Evolutionary conservation across 2,113 vertebrate species (phyloP), one percentile per base, ranked within the genome.

Genomic region (Ancistrus triradiatus): DNA sequence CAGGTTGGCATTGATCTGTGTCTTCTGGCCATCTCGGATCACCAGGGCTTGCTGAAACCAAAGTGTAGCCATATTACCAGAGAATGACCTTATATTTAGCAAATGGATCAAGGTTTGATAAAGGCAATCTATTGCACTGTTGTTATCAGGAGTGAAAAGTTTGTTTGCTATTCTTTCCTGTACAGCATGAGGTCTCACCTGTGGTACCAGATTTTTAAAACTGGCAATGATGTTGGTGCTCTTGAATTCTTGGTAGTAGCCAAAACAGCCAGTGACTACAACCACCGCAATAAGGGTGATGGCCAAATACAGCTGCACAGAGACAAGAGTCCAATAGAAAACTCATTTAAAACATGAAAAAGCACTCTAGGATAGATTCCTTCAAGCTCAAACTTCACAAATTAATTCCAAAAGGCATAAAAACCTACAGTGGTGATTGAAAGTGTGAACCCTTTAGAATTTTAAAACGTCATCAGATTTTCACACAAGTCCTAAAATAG

Each of bases 181-280:
- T 15, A 31, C 7, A 22, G 18, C 7, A 19, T 19, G 51, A 31
- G 9, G 8, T 61, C 63, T 70, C 66, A 93, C 93, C 92, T 94
- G 93, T 22, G 92, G 92, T 53, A 95, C 93, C 91, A 95, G 93
- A 84, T 93, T 95, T 84, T 94, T 94, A 79, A 95, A 94, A 94
- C 74, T 95, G 21, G 63, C 93, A 91, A 95, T 95, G 79, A 95
- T 95, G 81, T 93, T 93, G 47, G 93, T 94, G 74, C 93, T 94
- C 78, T 94, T 95, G 72, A 92, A 91, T 72, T 94, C 92, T 77
- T 95, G 93, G 79, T 93, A 93, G 84, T 93, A 93, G 70, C 92
- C 93, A 83, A 93, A 94, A 75, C 91, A 93, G 63, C 91, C 91
- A 0, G 92, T 93, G 73, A 95, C 92, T 77, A 94, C 74, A 62